These are phyloP conservation scores for Phymatocera aterrima DNA, from an alignment of 2,888 invertebrate species.

Conservation along the genomic window DNA sequence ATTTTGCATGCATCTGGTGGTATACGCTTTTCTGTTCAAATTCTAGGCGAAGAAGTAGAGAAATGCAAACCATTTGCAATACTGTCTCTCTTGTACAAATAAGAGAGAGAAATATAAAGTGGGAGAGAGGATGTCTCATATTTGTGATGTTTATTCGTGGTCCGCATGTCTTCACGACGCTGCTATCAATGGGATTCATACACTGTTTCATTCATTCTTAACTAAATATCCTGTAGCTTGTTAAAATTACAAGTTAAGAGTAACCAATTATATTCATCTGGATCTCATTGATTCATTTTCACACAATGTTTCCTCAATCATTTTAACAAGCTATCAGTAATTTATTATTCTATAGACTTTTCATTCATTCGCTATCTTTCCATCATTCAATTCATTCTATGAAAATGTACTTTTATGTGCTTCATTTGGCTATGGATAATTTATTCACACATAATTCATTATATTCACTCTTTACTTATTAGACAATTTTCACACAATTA, in stretches of 20 bases:
- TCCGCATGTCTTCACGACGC: conserved; percentile 67
- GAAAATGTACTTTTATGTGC: conserved; percentile 29
- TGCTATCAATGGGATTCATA: conserved; percentile 49
- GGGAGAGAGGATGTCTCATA: conserved; percentile 60
- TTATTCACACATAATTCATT: conserved; percentile 5
- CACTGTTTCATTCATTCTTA: conserved; percentile 6
- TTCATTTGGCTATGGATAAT: conserved; percentile 27
- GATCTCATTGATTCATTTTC: neutral
- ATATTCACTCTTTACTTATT: neutral
- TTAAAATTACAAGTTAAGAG: neutral
- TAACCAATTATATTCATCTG: neutral
- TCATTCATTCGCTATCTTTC: conserved; percentile 21
- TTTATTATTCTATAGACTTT: conserved; percentile 13
- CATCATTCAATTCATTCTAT: conserved; percentile 18
- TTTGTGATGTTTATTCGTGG: conserved; percentile 65
- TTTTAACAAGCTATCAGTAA: conserved; percentile 18
- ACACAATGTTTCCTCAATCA: neutral
- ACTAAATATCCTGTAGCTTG: conserved; percentile 19
- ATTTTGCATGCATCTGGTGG: conserved; percentile 65
- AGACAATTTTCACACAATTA: neutral
- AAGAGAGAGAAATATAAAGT: conserved; percentile 51
- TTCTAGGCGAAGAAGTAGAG: conserved; percentile 72
- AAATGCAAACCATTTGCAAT: conserved; percentile 66
- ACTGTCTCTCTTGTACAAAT: conserved; percentile 59
- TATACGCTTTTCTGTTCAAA: conserved; percentile 65